Conservation (phyloP, 2,113 vertebrate genomes). For the Penelope pileata region DNA sequence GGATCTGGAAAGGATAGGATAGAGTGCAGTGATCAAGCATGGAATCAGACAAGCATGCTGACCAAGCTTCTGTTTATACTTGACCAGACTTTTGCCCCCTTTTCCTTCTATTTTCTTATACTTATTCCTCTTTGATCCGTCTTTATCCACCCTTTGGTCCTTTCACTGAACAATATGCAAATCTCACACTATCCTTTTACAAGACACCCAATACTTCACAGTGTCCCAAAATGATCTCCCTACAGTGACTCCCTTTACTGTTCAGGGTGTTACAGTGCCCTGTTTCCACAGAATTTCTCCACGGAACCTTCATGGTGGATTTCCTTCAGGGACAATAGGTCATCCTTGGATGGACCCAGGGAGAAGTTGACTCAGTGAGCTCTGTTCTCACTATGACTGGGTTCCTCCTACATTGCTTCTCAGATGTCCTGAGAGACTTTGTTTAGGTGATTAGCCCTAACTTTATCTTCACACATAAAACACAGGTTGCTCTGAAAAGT, state of each 20-base stretch:
- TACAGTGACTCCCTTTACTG: neutral
- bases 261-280: neutral
- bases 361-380: neutral
- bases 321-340: fast-evolving
- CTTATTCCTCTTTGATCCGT: neutral
- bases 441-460: neutral
- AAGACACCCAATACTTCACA: fast-evolving
- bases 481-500: too few species aligned
- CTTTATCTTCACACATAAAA: neutral
- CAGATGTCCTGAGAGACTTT: neutral
- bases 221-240: neutral
- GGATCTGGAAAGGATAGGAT: neutral
- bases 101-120: neutral
- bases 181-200: neutral
- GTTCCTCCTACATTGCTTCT: neutral
- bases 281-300: neutral
- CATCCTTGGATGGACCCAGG: neutral
- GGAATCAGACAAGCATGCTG: neutral
- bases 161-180: neutral
- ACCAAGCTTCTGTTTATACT: neutral
- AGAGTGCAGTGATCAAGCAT: neutral
- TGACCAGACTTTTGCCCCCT: neutral
- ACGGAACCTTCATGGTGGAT: neutral
- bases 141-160: neutral
- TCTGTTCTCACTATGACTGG: neutral